Base-by-base conservation (phyloP, 2,797 vertebrate species). In the Pitangus sulphuratus region DNA sequence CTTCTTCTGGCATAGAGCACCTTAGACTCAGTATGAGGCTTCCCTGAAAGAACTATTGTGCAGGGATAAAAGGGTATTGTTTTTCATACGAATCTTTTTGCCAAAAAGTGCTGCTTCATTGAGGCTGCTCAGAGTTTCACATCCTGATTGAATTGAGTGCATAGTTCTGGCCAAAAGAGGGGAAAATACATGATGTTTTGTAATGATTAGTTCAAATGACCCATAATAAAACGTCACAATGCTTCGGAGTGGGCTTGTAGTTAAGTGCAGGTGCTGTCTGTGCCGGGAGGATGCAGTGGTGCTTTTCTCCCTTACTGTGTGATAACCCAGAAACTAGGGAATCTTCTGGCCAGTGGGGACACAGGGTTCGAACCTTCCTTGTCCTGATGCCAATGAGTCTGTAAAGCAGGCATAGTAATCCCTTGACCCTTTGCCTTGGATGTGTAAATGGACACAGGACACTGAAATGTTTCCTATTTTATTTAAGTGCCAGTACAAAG, bases 311-410 rank as follows among this genome's bases (percentile, higher is more conserved):
- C 22, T 53, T 26, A 12, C 25, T 33, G 12, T 51, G 14, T 22
- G 54, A 54, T 31, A 85, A 30, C 11, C 8, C 30, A 40, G 26
- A 16, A 17, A 5, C 15, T 8, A 33, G 40, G 24, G 45, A 54
- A 56, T 31, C 16, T 78, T 42, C 56, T 0, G 2, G 20, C 37
- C 0, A 0, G 25, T 3, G 3, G 31, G 31, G 28, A 20, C 1
- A 2, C 33, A 15, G 21, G 2, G 8, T 35, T 86, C 47, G 37
- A 84, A 47, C 18, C 18, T 65, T 31, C 33, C 58, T 71, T 50
- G 17, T 50, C 19, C 35, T 48, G 26, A 30, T 22, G 39, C 22
- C 18, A 56, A 33, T 39, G 48, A 39, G 45, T 51, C 48, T 78
- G 61, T 53, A 64, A 87, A 82, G 26, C 11, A 69, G 62, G 39